Evolutionary conservation across 2,888 invertebrate genomes (phyloP).

Genomic region (Anagyrus pseudococci): DNA sequence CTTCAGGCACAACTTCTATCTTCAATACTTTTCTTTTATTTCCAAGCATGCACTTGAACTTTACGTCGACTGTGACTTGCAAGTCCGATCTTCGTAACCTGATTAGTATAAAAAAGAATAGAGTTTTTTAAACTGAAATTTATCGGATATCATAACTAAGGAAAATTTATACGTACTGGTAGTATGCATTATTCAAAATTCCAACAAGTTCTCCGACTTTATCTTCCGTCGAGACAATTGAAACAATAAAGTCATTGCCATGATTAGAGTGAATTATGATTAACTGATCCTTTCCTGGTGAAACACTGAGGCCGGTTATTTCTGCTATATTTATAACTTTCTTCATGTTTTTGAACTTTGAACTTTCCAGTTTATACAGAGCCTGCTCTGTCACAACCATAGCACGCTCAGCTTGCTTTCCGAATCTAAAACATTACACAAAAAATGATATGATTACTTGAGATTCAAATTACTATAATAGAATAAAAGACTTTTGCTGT

Average conservation of each 20-base stretch:
- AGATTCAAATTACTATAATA: too few relatives aligned
- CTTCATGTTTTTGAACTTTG: conserved; percentile 87
- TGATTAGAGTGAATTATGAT: conserved; percentile 85
- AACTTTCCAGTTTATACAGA: conserved; percentile 86
- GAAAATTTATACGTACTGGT: conserved; percentile 68
- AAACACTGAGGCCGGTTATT: conserved; percentile 86
- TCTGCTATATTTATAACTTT: conserved; percentile 82
- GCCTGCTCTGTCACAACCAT: conserved; percentile 83
- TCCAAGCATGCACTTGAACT: conserved; percentile 83
- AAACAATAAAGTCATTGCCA: conserved; percentile 90
- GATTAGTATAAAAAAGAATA: conserved; percentile 49
- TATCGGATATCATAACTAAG: conserved; percentile 12
- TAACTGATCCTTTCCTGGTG: conserved; percentile 86
- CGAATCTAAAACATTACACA: conserved; percentile 62
- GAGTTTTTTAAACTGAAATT: conserved; percentile 15
- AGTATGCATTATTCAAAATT: conserved; percentile 76
- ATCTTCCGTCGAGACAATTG: conserved; percentile 74
- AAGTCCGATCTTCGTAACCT: conserved; percentile 77
- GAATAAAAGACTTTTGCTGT: too few relatives aligned
- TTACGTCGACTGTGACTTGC: conserved; percentile 75
- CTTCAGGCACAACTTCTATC: conserved; percentile 68
- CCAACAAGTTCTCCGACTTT: conserved; percentile 89
- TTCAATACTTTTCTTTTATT: conserved; percentile 73
- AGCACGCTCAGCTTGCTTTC: conserved; percentile 87
- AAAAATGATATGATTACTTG: too few relatives aligned